phyloP scores from a whole-genome alignment of 2,888 invertebrate species.

The Ellobium chinense region DNA sequence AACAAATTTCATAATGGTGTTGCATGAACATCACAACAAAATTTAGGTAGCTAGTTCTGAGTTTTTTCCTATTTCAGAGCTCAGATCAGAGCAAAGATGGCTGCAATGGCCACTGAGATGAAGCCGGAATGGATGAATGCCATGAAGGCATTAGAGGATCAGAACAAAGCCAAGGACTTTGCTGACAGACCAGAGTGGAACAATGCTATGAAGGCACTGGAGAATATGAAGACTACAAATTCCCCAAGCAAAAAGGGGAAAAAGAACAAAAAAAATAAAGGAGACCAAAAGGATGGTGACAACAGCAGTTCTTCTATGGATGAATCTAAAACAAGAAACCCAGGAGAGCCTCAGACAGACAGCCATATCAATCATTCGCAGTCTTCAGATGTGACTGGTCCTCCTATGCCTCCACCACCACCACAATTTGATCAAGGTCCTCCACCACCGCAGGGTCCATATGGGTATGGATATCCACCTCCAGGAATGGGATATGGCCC shows the following conservation, averaged over 20 bases:
- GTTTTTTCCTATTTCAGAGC: too few species aligned
- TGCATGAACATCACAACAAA: too few species aligned
- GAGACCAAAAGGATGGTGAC: constrained; percentile 21
- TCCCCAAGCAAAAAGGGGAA: constrained; percentile 51
- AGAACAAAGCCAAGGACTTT: constrained; percentile 32
- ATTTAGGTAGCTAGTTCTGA: not conserved
- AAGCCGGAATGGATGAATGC: constrained; percentile 72
- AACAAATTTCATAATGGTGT: too few species aligned
- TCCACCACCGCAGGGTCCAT: constrained; percentile 34
- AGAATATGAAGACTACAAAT: constrained; percentile 49
- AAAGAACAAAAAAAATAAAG: constrained; percentile 28
- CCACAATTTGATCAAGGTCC: constrained; percentile 47
- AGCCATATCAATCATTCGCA: constrained; percentile 38
- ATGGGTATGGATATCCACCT: constrained; percentile 40
- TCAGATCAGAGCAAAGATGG: not conserved
- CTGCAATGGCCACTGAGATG: constrained; percentile 25
- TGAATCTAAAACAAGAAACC: not conserved
- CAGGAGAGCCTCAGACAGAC: not conserved
- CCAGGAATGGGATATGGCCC: constrained; percentile 32
- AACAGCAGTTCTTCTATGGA: constrained; percentile 5
- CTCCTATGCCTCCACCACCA: constrained; percentile 43
- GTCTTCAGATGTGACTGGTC: constrained; percentile 41
- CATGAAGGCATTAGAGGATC: constrained; percentile 69
- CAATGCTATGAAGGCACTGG: constrained; percentile 69
- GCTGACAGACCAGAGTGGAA: constrained; percentile 65